Conservation (phyloP, 64 coral and sea anemone species). For the Porites lutea region DNA sequence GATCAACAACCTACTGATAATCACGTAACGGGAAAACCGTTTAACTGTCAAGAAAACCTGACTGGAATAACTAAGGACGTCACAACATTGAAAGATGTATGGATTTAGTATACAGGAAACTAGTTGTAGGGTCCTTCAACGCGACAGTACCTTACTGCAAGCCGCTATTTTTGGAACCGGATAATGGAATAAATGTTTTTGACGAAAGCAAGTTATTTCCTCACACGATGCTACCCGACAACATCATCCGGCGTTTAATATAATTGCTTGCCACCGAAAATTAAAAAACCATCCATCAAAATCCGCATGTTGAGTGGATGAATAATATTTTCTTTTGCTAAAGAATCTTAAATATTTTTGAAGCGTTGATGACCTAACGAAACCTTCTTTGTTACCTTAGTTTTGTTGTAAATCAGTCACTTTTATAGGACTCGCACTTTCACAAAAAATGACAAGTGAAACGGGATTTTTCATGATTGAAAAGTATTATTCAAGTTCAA, state of each 20-base stretch:
- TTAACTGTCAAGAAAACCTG: no score
- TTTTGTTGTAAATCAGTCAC: neutral
- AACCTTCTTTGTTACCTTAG: neutral
- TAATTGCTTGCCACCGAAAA: neutral
- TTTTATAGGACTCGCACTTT: neutral
- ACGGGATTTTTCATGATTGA: no score
- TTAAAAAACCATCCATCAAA: conserved; percentile 54
- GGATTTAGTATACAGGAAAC: no score
- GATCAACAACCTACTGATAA: no score
- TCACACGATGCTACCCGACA: neutral
- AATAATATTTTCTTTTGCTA: neutral
- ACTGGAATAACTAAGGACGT: no score
- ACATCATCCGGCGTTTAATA: neutral
- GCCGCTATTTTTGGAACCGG: no score
- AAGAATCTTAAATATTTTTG: neutral
- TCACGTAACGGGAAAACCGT: no score
- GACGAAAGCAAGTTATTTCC: neutral
- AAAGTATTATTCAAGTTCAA: neutral
- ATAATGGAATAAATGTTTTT: no score
- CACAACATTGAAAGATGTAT: no score
- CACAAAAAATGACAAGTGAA: neutral
- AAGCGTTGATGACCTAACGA: neutral
- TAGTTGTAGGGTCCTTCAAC: no score
- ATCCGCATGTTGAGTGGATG: conserved; percentile 1
- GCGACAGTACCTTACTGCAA: no score